Conservation (phyloP, 2,113 vertebrate genomes). For the Serilophus lunatus region DNA sequence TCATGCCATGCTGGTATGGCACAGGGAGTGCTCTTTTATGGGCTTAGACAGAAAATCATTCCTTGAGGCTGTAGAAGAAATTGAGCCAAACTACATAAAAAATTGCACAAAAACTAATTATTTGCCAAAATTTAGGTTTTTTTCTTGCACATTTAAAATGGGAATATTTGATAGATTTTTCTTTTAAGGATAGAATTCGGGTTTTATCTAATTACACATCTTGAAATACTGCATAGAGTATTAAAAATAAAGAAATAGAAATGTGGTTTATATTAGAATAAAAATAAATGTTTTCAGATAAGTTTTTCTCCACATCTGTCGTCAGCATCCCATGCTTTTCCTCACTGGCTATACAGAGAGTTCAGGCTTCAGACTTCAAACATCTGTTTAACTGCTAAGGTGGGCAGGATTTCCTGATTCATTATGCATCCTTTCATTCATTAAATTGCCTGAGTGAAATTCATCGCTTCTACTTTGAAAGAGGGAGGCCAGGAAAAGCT, state of each 20-base stretch:
- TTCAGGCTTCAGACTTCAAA: not conserved
- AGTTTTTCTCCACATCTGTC: not conserved
- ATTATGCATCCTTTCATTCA: not conserved
- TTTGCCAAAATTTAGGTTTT: not conserved
- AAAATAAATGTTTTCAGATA: not conserved
- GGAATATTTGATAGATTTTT: rapidly evolving
- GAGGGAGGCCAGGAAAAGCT: not conserved
- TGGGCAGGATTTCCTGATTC: not conserved
- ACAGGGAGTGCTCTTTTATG: not conserved
- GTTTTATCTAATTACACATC: not conserved
- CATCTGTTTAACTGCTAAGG: not conserved
- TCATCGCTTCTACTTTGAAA: not conserved
- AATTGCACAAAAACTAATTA: not conserved
- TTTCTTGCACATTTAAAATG: not conserved
- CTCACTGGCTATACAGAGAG: not conserved
- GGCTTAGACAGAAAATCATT: not conserved
- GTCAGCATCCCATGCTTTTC: not conserved
- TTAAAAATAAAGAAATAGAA: not conserved
- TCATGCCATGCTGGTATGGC: rapidly evolving
- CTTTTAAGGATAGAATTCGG: rapidly evolving
- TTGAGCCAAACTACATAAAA: not conserved
- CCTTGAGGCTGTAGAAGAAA: rapidly evolving
- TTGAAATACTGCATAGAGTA: not conserved
- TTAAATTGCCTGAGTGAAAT: not conserved
- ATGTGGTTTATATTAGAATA: not conserved